phyloP scores from a whole-genome alignment of 2,888 invertebrate species.

The Dyspetes luteomarginatus region DNA sequence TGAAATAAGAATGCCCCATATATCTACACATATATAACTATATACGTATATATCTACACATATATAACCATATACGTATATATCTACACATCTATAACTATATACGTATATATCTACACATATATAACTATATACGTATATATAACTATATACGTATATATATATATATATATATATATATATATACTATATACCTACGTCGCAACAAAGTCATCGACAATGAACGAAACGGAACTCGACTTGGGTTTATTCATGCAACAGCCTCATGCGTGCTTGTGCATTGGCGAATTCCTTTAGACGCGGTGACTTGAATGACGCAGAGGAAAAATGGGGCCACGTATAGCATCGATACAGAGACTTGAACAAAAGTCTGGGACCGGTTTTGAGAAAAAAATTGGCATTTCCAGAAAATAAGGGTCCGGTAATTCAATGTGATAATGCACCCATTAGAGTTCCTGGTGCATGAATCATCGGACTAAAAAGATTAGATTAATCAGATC shows the following conservation, averaged over 20 bases:
- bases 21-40: no score
- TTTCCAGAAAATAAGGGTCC: constrained; percentile 24
- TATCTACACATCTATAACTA: no score
- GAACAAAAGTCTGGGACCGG: constrained; percentile 46
- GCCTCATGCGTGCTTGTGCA: constrained; percentile 6
- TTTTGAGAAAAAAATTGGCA: constrained; percentile 36
- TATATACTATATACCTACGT: no score
- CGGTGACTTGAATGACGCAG: constrained; percentile 41
- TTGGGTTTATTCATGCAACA: constrained; percentile 2
- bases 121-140: no score
- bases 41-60: no score
- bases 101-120: no score
- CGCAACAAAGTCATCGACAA: constrained; percentile 33
- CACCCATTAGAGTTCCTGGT: constrained; percentile 4
- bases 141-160: no score
- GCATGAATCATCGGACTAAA: constrained; percentile 24
- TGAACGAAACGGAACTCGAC: constrained; percentile 57
- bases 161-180: background rate
- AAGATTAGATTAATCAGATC: background rate
- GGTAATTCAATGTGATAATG: constrained; percentile 32
- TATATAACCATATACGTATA: no score
- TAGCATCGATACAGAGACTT: constrained; percentile 18
- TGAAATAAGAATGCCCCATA: no score
- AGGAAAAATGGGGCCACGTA: constrained; percentile 25
- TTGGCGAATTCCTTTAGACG: constrained; percentile 27